phyloP scores from a whole-genome alignment of 2,113 vertebrate species.

The Silurus meridionalis region DNA sequence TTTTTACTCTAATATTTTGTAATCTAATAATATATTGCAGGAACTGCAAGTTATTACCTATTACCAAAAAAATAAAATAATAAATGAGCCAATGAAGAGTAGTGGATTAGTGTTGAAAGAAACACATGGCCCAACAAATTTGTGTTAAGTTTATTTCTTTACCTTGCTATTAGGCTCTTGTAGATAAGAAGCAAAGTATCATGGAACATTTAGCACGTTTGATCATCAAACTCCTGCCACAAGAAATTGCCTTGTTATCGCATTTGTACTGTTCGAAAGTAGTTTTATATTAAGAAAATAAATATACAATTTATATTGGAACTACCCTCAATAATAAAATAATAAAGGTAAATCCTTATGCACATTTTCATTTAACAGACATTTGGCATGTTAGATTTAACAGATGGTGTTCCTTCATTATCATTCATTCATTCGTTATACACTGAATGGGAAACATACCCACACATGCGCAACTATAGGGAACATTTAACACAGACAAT shows the following conservation, averaged over 20 bases:
- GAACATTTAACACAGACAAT: neutral
- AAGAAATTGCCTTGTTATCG: neutral
- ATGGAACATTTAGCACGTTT: neutral
- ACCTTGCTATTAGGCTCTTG: too few species aligned
- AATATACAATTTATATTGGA: neutral
- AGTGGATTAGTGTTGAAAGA: neutral
- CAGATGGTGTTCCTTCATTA: conserved; percentile 6
- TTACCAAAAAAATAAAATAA: neutral
- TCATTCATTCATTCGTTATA: conserved; percentile 4
- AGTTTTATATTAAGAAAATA: neutral
- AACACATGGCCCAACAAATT: neutral
- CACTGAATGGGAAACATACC: neutral
- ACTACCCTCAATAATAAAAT: neutral
- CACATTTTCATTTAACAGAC: neutral
- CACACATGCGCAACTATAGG: neutral
- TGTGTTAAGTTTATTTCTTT: neutral
- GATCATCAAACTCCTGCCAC: neutral
- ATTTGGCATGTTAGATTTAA: conserved; percentile 1
- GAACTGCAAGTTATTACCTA: too few species aligned
- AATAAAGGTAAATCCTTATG: neutral
- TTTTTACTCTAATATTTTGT: too few species aligned
- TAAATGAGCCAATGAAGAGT: neutral
- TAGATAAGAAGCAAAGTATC: neutral
- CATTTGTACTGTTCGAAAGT: neutral
- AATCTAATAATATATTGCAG: too few species aligned